Base-by-base conservation (phyloP, 2,113 vertebrate species). In the Condylura cristata region DNA sequence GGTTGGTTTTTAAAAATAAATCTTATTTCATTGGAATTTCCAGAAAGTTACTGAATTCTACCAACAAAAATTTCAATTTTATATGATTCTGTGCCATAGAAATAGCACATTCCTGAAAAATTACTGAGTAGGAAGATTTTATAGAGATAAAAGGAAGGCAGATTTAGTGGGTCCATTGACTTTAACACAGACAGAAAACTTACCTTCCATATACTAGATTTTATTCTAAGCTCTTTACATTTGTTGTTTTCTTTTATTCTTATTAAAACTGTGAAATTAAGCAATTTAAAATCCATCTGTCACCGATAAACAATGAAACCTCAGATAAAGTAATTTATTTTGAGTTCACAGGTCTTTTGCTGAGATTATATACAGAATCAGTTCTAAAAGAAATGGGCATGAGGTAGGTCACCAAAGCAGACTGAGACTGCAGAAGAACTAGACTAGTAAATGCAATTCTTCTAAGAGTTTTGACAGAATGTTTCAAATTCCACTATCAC, bases 261-360 rank as follows among this genome's bases (percentile, higher is more conserved):
- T 82, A 2, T 72, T 37, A 82, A 81, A 90, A 90, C 30, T 68
- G 60, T 81, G 34, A 94, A 94, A 48, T 86, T 96, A 94, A 83
- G 8, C 17, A 71, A 81, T 87, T 56, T 1, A 83, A 96, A 92
- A 71, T 44, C 2, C 7, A 9, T 20, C 6, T 87, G 88, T 82
- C 56, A 88, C 14, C 90, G 48, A 53, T 78, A 18, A 95, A 91
- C 11, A 93, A 65, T 28, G 56, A 76, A 85, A 63, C 53, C 28
- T 96, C 66, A 56, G 18, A 58, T 89, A 51, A 71, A 88, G 30
- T 39, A 92, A 53, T 3, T 65, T 68, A 60, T 48, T 9, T 79
- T 93, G 28, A 61, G 24, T 5, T 72, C 34, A 90, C 8, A 61
- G 37, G 61, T 46, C 44, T 72, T 94, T 81, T 88, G 32, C 26